These are phyloP conservation scores for Chelidonichthys spinosus DNA, from an alignment of 2,797 vertebrate species.

Conservation along the genomic window DNA sequence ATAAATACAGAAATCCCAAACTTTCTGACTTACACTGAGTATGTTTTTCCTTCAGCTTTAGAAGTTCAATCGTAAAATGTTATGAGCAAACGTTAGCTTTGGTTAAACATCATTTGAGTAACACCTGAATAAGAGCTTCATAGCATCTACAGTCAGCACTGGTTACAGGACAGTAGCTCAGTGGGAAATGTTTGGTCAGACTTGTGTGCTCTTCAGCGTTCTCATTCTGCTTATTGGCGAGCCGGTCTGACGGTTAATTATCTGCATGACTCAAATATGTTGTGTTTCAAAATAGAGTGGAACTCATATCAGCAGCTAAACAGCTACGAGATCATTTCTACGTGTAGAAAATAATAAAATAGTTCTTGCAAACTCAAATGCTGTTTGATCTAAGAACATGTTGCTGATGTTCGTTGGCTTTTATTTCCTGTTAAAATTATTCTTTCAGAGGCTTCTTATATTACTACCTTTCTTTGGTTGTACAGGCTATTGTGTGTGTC, in stretches of 20 bases:
- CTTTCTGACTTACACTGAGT: background rate
- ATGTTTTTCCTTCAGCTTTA: background rate
- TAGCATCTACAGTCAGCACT: slow-evolving; percentile 1
- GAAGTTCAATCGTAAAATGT: background rate
- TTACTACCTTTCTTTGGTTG: background rate
- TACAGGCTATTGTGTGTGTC: background rate
- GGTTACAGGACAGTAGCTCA: background rate
- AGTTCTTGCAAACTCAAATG: background rate
- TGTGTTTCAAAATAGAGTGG: slow-evolving; percentile 3
- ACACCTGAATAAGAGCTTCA: slow-evolving; percentile 14
- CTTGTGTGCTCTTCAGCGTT: background rate
- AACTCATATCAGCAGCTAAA: slow-evolving; percentile 7
- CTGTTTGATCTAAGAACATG: background rate
- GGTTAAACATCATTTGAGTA: slow-evolving; percentile 10
- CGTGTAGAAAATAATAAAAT: slow-evolving; percentile 2
- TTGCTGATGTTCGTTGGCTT: background rate
- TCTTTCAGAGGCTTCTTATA: background rate
- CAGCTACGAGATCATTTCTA: background rate
- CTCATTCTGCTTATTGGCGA: background rate
- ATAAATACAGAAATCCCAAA: background rate
- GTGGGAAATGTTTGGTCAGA: background rate
- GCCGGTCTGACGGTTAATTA: background rate
- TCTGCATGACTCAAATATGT: background rate
- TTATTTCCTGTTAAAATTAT: no score
- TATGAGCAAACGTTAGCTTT: slow-evolving; percentile 26